phyloP scores from a whole-genome alignment of 1,140 invertebrate species.

The Habropoda laboriosa region DNA sequence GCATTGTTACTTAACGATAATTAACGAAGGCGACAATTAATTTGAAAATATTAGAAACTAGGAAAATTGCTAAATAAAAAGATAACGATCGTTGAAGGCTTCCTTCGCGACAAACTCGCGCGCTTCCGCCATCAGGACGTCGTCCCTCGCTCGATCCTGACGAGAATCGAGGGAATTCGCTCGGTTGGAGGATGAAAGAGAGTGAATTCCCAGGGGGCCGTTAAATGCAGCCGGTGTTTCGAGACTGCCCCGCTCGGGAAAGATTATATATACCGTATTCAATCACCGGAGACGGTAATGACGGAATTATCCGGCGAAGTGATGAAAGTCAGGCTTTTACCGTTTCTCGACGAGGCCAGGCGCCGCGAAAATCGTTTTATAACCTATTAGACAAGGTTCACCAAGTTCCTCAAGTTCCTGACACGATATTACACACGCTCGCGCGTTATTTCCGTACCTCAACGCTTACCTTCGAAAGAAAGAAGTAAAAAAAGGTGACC shows the following conservation, averaged over 20 bases:
- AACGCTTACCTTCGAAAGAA: constrained; percentile 25
- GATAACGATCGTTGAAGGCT: too few species aligned
- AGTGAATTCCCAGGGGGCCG: background rate
- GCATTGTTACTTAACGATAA: too few species aligned
- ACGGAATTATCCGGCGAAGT: constrained; percentile 46
- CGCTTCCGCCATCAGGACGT: background rate
- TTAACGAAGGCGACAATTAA: too few species aligned
- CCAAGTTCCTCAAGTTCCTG: background rate
- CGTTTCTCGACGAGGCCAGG: constrained; percentile 39
- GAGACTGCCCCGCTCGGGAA: background rate
- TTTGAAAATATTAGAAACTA: too few species aligned
- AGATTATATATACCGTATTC: constrained; percentile 54
- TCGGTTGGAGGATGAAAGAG: background rate
- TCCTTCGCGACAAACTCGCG: too few species aligned
- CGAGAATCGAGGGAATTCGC: constrained; percentile 1
- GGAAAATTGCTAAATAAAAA: too few species aligned
- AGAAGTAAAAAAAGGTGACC: too few species aligned
- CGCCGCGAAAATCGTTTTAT: constrained; percentile 35
- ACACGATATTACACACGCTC: background rate
- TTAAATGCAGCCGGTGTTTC: background rate
- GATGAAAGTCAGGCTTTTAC: constrained; percentile 55
- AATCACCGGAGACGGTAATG: constrained; percentile 57
- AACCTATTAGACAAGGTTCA: constrained; percentile 37
- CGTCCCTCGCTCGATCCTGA: background rate
- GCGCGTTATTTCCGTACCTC: constrained; percentile 7